Conservation (phyloP, 2,888 invertebrate species). For the Caenorhabditis imperialis region DNA sequence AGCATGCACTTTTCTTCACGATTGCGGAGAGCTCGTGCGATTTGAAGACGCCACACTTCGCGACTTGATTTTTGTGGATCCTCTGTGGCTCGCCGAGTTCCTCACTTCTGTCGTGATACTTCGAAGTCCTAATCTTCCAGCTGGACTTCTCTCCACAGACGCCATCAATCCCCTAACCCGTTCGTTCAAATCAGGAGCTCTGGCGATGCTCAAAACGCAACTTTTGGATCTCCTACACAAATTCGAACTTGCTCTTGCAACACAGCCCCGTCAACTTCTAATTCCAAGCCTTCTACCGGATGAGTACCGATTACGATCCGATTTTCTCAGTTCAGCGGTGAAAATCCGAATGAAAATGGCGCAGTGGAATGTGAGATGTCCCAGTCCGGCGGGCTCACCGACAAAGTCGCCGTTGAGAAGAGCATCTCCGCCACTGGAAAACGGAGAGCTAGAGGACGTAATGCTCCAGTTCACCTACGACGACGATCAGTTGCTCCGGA, state of each 20-base stretch:
- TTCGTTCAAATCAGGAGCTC: constrained; percentile 46
- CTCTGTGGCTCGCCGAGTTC: constrained; percentile 98
- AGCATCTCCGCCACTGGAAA: constrained; percentile 2
- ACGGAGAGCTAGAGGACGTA: constrained; percentile 25
- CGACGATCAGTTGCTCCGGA: constrained; percentile 68
- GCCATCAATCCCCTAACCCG: constrained; percentile 50
- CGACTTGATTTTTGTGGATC: constrained; percentile 95
- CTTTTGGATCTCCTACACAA: constrained; percentile 63
- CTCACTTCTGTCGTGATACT: constrained; percentile 96
- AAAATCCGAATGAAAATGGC: constrained; percentile 65
- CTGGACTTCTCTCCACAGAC: constrained; percentile 55
- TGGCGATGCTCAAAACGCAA: constrained; percentile 33
- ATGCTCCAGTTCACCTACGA: constrained; percentile 55
- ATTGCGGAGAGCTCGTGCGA: constrained; percentile 79
- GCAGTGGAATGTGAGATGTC: constrained; percentile 52
- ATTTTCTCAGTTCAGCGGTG: constrained; percentile 78
- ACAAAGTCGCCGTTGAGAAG: constrained; percentile 35
- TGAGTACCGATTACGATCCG: constrained; percentile 83
- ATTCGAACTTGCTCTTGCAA: constrained; percentile 87
- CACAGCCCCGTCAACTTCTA: constrained; percentile 91
- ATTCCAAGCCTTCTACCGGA: constrained; percentile 93
- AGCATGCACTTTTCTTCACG: constrained; percentile 96
- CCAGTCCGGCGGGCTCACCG: constrained; percentile 39
- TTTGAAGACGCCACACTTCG: constrained; percentile 87
- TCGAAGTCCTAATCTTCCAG: constrained; percentile 64